These are phyloP conservation scores for Trichopria drosophilae DNA, from an alignment of 2,888 invertebrate species.

Conservation along the genomic window DNA sequence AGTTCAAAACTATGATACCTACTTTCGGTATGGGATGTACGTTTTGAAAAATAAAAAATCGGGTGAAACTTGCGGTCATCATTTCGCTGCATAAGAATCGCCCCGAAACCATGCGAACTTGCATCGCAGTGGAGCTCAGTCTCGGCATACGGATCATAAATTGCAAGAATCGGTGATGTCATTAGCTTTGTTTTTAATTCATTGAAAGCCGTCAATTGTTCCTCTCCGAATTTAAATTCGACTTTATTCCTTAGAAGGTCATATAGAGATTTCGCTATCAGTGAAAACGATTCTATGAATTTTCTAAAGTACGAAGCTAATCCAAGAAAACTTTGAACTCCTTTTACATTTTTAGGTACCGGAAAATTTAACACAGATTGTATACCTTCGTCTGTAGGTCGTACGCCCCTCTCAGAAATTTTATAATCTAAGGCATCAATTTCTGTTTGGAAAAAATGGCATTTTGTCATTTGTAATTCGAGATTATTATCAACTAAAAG, in stretches of 20 bases:
- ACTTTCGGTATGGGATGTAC: too few relatives aligned
- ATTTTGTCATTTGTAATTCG: constrained; percentile 10
- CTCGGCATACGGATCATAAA: constrained; percentile 43
- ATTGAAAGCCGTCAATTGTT: too few relatives aligned
- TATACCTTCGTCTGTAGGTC: constrained; percentile 1
- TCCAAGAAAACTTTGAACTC: constrained; percentile 11
- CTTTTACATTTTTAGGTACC: constrained; percentile 5
- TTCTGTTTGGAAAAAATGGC: constrained; percentile 3
- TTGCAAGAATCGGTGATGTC: constrained; percentile 36
- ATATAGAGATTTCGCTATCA: constrained; percentile 7
- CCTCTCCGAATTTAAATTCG: too few relatives aligned
- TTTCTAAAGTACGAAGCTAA: constrained; percentile 9
- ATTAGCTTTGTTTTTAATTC: too few relatives aligned
- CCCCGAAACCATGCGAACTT: constrained; percentile 42
- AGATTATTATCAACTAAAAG: constrained; percentile 24
- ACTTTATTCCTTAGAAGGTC: constrained; percentile 2
- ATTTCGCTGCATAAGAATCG: too few relatives aligned
- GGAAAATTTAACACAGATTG: constrained; percentile 4
- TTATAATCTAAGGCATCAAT: constrained; percentile 7
- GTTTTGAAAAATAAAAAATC: too few relatives aligned
- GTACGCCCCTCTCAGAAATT: constrained; percentile 1
- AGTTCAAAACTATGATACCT: too few relatives aligned
- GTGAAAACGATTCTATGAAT: constrained; percentile 12
- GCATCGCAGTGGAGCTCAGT: constrained; percentile 50
- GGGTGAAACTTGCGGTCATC: too few relatives aligned